Evolutionary conservation across 2,113 vertebrate species (phyloP).

Genomic region (Oenanthe melanoleuca): DNA sequence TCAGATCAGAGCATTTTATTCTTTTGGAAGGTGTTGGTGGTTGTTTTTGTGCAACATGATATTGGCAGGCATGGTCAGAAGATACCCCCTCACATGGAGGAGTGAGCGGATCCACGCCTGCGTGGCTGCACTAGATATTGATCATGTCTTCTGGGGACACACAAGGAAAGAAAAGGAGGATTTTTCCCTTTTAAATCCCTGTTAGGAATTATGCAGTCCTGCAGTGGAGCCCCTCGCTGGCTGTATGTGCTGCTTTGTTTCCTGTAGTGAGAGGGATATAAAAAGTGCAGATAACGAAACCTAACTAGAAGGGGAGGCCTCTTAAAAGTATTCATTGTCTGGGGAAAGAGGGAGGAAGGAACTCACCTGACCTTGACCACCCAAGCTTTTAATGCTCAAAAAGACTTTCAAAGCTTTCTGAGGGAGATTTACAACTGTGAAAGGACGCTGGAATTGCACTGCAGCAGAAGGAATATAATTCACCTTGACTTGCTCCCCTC

Average conservation of each 20-base stretch:
- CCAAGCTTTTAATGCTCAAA: slow-evolving; percentile 60
- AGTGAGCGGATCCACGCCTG: neutral
- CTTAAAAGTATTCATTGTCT: slow-evolving; percentile 63
- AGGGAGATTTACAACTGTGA: slow-evolving; percentile 50
- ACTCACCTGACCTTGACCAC: slow-evolving; percentile 64
- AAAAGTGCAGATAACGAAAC: slow-evolving; percentile 63
- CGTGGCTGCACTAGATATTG: neutral
- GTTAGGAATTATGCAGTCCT: slow-evolving; percentile 4
- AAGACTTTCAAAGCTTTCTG: slow-evolving; percentile 53
- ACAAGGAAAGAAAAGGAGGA: slow-evolving; percentile 2
- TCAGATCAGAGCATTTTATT: neutral
- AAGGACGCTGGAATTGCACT: slow-evolving; percentile 16
- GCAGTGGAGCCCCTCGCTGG: neutral
- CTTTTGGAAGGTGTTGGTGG: neutral
- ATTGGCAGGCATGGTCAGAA: neutral
- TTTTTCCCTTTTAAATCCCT: slow-evolving; percentile 5
- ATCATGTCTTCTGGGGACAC: neutral
- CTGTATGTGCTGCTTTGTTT: slow-evolving; percentile 38
- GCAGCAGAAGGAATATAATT: neutral
- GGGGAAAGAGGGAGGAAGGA: slow-evolving; percentile 58
- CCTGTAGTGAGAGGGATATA: slow-evolving; percentile 20
- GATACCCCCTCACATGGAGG: rapidly evolving
- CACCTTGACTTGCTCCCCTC: neutral
- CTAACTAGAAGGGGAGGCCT: slow-evolving; percentile 53
- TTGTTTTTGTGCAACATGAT: neutral